Conservation (phyloP, 2,113 vertebrate genomes). For the Collichthys lucidus region DNA sequence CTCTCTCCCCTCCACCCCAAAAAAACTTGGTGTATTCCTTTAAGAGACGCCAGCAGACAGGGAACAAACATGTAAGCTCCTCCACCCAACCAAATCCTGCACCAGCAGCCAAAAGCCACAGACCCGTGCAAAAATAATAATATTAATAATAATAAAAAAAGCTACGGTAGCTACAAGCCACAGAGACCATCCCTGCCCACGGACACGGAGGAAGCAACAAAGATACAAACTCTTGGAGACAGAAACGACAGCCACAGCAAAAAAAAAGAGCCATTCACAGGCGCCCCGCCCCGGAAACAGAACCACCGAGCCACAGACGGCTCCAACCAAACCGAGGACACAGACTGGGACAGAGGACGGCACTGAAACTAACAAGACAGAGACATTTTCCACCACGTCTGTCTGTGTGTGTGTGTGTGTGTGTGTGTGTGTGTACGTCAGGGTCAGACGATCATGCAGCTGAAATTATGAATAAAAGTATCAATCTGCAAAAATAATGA, state of each 20-base stretch:
- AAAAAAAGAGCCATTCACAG: conserved; percentile 54
- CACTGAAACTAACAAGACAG: conserved; percentile 49
- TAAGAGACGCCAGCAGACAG: conserved; percentile 51
- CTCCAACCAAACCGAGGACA: conserved; percentile 57
- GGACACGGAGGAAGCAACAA: conserved; percentile 45
- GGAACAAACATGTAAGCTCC: conserved; percentile 54
- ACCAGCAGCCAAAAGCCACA: conserved; percentile 62
- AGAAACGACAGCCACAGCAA: conserved; percentile 28
- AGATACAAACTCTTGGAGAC: conserved; percentile 52
- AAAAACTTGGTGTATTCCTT: conserved; percentile 60
- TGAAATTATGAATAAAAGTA: background rate
- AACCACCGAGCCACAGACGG: conserved; percentile 58
- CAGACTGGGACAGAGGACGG: conserved; percentile 63
- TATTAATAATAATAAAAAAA: too few relatives aligned
- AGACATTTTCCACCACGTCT: conserved; percentile 17
- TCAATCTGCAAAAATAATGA: background rate
- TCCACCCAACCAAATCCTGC: conserved; percentile 5
- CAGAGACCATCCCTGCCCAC: conserved; percentile 26
- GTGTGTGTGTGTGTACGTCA: background rate
- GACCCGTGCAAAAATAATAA: conserved; percentile 15
- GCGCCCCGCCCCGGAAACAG: conserved; percentile 35
- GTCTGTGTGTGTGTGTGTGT: background rate
- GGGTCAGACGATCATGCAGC: conserved; percentile 5
- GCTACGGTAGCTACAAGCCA: conserved; percentile 27
- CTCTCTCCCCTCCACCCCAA: conserved; percentile 27